phyloP scores from a whole-genome alignment of 2,113 vertebrate genomes.

The Ia io region DNA sequence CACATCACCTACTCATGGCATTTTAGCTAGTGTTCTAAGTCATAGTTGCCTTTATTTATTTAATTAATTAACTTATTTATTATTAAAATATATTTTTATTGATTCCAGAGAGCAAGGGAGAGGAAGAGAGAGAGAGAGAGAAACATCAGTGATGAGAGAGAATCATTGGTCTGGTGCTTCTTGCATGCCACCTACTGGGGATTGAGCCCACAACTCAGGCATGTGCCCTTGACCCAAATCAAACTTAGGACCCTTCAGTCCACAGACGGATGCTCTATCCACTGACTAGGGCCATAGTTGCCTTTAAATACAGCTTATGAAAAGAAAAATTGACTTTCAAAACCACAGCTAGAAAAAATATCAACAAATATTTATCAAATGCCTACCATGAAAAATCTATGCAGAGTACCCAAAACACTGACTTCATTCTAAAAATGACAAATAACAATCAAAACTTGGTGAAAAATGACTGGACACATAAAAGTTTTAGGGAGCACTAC shows the following conservation, averaged over 20 bases:
- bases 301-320: neutral
- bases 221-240: too few species aligned
- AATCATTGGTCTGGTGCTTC: too few species aligned
- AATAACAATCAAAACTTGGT: neutral
- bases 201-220: too few species aligned
- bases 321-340: neutral
- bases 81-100: too few species aligned
- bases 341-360: neutral
- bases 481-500: neutral
- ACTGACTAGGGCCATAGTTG: neutral
- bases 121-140: too few species aligned
- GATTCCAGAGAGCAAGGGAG: too few species aligned
- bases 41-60: neutral
- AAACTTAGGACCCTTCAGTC: too few species aligned
- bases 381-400: neutral
- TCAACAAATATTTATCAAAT: constrained; percentile 35
- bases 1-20: neutral
- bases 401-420: neutral
- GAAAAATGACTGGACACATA: neutral
- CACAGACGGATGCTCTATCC: too few species aligned
- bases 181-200: too few species aligned
- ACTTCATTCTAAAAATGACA: neutral
- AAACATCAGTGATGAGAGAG: too few species aligned
- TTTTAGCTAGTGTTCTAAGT: neutral
- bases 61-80: too few species aligned